Evolutionary conservation across 92 coral and sea anemone species (phyloP).

Genomic region (Nematostella vectensis): DNA sequence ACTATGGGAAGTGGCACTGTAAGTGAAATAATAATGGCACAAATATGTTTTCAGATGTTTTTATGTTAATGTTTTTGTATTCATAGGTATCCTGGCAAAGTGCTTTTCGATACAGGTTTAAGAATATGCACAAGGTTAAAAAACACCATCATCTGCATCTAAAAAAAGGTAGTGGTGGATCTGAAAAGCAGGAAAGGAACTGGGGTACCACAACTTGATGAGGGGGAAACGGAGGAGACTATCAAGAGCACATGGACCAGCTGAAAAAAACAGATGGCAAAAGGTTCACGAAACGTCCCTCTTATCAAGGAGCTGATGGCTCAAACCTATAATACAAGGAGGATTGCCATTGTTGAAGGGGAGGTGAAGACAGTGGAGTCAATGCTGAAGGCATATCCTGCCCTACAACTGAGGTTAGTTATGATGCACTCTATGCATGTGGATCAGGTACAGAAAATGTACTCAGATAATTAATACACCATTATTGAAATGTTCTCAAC

Average conservation of each 20-base stretch:
- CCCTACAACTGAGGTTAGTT: slow-evolving; percentile 31
- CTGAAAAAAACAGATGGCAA: slow-evolving; percentile 27
- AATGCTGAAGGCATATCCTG: slow-evolving; percentile 13
- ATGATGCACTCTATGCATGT: no score
- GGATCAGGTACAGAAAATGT: no score
- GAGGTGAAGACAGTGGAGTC: slow-evolving; percentile 4
- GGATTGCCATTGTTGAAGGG: slow-evolving; percentile 2
- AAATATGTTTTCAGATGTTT: no score
- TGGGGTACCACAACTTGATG: slow-evolving; percentile 2
- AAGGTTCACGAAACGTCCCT: slow-evolving; percentile 6
- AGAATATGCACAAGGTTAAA: slow-evolving; percentile 36
- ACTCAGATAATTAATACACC: no score
- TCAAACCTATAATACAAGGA: slow-evolving; percentile 11
- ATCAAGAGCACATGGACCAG: slow-evolving; percentile 8
- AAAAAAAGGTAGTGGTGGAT: neutral
- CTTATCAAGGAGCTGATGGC: slow-evolving; percentile 18
- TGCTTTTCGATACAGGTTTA: slow-evolving; percentile 41
- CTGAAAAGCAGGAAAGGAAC: slow-evolving; percentile 8
- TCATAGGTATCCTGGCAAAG: slow-evolving; percentile 47
- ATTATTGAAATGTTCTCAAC: no score
- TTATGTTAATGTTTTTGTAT: no score
- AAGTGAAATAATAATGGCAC: no score
- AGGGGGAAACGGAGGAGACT: slow-evolving; percentile 27
- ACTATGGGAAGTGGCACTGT: neutral
- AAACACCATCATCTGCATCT: slow-evolving; percentile 1